Conservation (phyloP, 2,797 vertebrate genomes). For the Mus minutoides region DNA sequence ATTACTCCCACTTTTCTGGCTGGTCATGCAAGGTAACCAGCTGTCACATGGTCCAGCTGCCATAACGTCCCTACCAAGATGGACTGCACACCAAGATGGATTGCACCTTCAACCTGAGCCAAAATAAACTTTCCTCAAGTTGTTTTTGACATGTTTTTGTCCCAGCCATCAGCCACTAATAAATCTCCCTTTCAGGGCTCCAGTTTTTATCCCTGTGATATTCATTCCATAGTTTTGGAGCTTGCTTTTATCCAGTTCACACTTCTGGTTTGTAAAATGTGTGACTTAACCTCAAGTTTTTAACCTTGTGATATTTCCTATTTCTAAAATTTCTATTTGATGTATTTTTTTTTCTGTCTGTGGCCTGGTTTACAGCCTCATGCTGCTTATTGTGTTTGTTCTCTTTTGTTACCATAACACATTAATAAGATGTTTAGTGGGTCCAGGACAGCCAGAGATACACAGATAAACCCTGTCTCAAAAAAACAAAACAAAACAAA, state of each 20-base stretch:
- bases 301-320: background rate
- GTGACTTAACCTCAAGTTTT: background rate
- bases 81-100: background rate
- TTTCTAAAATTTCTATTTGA: conserved; percentile 3
- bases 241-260: background rate
- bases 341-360: background rate
- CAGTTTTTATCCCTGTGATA: background rate
- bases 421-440: no score
- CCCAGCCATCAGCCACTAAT: background rate
- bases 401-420: background rate
- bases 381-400: background rate
- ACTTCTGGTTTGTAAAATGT: background rate
- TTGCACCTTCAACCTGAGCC: background rate
- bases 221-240: background rate
- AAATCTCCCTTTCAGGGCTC: background rate
- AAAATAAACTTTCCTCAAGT: background rate
- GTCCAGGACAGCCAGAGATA: no score
- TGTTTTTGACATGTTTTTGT: background rate
- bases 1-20: background rate
- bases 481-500: no score
- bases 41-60: background rate
- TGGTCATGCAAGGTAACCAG: background rate
- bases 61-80: background rate
- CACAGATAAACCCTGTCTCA: no score
- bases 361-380: background rate